Percentiles rank a stretch among this genome's conserved stretches.
phyloP scores from a whole-genome alignment of 1,140 invertebrate species.

The Apis dorsata region DNA sequence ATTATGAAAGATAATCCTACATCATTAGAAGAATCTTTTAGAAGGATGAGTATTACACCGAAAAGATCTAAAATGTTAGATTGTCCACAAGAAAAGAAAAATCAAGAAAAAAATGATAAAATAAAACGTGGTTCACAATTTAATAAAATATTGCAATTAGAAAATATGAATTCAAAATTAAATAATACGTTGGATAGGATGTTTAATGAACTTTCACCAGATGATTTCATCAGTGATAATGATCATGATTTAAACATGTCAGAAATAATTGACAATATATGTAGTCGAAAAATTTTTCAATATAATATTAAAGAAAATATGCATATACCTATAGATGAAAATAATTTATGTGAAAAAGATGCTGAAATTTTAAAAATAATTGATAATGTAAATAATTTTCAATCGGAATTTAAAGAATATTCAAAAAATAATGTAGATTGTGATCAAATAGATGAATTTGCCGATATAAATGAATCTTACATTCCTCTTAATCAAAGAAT shows the following conservation, averaged over 20 bases:
- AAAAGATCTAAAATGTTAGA: slow-evolving; percentile 63
- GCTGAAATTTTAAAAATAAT: neutral
- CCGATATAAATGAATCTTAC: slow-evolving; percentile 65
- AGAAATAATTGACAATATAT: slow-evolving; percentile 82
- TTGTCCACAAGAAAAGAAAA: neutral
- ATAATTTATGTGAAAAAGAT: neutral
- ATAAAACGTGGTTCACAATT: slow-evolving; percentile 68
- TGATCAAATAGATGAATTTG: slow-evolving; percentile 65
- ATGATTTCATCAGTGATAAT: slow-evolving; percentile 78
- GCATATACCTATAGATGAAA: neutral
- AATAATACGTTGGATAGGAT: slow-evolving; percentile 71
- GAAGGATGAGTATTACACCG: slow-evolving; percentile 64
- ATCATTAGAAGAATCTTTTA: slow-evolving; percentile 68
- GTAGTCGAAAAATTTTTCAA: slow-evolving; percentile 42
- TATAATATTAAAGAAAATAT: slow-evolving; percentile 12
- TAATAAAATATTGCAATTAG: slow-evolving; percentile 64
- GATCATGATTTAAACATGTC: slow-evolving; percentile 81
- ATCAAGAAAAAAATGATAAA: slow-evolving; percentile 30
- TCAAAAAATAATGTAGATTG: neutral
- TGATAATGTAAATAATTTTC: neutral
- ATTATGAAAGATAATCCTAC: slow-evolving; percentile 49
- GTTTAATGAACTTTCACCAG: slow-evolving; percentile 75
- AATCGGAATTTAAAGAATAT: neutral
- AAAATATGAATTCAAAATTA: slow-evolving; percentile 64
- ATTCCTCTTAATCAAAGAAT: slow-evolving; percentile 70